phyloP scores from a whole-genome alignment of 2,888 invertebrate species.

The Standfussiana lucernea region DNA sequence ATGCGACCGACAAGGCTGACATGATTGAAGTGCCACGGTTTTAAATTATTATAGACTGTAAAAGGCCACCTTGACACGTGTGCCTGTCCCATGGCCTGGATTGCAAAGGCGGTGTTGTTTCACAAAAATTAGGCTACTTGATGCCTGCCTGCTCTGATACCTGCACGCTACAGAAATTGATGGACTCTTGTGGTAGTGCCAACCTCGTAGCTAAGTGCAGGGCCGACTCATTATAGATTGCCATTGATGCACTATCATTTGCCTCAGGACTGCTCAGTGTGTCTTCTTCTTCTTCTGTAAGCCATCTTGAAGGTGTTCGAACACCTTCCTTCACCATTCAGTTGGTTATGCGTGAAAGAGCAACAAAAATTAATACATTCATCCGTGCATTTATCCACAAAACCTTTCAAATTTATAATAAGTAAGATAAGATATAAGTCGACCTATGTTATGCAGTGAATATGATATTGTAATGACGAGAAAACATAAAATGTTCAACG shows the following conservation, averaged over 20 bases:
- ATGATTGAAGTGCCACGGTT: no score
- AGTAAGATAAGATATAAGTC: neutral
- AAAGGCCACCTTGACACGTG: no score
- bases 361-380: neutral
- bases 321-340: no score
- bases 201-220: neutral
- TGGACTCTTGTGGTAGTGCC: no score
- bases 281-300: neutral
- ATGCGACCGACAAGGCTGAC: no score
- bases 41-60: no score
- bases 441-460: neutral
- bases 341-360: neutral
- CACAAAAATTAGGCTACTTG: no score
- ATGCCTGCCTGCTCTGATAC: no score
- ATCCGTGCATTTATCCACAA: neutral
- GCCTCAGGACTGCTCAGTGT: neutral
- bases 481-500: conserved; percentile 12
- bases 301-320: no score
- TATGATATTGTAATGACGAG: neutral
- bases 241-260: neutral
- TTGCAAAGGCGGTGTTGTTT: no score
- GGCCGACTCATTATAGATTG: neutral
- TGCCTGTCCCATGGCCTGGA: no score
- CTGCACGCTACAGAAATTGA: no score
- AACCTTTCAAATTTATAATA: neutral